Evolutionary conservation across 2,888 invertebrate genomes (phyloP), one percentile per base, ranked within the genome.

Genomic region (Cerastis rubricosa): DNA sequence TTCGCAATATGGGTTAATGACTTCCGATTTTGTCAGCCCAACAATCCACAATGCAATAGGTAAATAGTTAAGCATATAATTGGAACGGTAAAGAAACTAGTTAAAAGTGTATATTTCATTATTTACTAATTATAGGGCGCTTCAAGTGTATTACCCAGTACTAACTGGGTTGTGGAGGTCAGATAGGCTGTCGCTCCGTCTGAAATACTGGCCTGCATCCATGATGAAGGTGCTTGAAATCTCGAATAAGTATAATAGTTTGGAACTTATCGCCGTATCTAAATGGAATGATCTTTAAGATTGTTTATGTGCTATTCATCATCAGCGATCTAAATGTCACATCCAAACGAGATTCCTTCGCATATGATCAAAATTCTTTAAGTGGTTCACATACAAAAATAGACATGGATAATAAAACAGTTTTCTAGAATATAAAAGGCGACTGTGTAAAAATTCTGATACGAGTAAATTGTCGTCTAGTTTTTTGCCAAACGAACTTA

Each of bases 181-280:
- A 61, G 19, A 35, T 19, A 61, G 29, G 19, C 35, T 35, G 61
- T 25, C 11, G 8, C 6, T 59, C 2, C 29, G 17, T 59, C 17
- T 59, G 25, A 59, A 59, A 59, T 59, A 29, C 17, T 29, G 25
- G 8, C 8, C n/a, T n/a, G n/a, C n/a, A n/a, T n/a, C n/a, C n/a
- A 8, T 64, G n/a, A 43, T 8, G 40, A 64, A 14, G 11, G 11
- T 63, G 14, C 1, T 43, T 29, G 7, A 22, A 49, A 67, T 22
- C 3, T 40, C n/a, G 43, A 43, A 57, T 14, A 68, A 25, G 25
- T 47, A 35, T 17, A 64, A 64, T n/a, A 40, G 3, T 63, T 73
- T 45, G 68, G 57, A 47, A 57, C 69, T 75, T 84, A 90, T 88
- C 83, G 83, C 83, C 84, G 83, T 77, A 70, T 85, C 87, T 86